Percentiles rank a stretch among this genome's conserved stretches.
Evolutionary conservation across 2,797 vertebrate species (phyloP).

Genomic region (Enteromius thamalakanensis): DNA sequence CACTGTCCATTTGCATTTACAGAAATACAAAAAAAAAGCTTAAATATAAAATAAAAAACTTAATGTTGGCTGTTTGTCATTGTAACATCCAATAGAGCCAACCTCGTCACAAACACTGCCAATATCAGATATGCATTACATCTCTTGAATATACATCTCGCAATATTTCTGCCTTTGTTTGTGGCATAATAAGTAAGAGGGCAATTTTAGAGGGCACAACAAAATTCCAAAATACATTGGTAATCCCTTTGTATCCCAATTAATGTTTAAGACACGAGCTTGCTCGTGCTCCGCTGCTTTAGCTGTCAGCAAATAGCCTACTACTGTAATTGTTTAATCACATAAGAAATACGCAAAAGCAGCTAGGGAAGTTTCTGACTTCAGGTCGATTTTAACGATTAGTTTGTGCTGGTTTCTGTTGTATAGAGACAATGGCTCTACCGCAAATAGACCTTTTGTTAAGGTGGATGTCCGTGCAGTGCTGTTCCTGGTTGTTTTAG

Average conservation of each 20-base stretch:
- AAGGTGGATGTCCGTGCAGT: neutral
- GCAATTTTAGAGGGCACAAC: neutral
- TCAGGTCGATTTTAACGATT: slow-evolving; percentile 14
- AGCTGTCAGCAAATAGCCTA: neutral
- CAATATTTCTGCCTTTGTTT: neutral
- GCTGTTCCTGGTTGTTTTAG: neutral
- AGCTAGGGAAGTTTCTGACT: neutral
- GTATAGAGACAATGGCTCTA: neutral
- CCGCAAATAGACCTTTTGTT: neutral
- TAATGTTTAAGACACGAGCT: neutral
- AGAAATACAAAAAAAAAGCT: neutral
- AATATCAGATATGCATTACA: neutral
- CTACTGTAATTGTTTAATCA: neutral
- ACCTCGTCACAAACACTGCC: neutral
- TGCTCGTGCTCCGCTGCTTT: neutral
- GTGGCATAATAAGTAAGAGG: neutral
- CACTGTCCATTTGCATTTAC: neutral
- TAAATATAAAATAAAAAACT: neutral
- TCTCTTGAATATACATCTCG: neutral
- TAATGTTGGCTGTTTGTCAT: neutral
- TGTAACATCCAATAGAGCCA: neutral
- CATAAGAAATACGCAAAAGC: neutral
- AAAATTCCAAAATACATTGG: neutral
- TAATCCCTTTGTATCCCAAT: no score
- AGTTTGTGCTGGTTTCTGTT: slow-evolving; percentile 1